phyloP scores from a whole-genome alignment of 2,113 vertebrate genomes.

The Chascanopsetta lugubris region DNA sequence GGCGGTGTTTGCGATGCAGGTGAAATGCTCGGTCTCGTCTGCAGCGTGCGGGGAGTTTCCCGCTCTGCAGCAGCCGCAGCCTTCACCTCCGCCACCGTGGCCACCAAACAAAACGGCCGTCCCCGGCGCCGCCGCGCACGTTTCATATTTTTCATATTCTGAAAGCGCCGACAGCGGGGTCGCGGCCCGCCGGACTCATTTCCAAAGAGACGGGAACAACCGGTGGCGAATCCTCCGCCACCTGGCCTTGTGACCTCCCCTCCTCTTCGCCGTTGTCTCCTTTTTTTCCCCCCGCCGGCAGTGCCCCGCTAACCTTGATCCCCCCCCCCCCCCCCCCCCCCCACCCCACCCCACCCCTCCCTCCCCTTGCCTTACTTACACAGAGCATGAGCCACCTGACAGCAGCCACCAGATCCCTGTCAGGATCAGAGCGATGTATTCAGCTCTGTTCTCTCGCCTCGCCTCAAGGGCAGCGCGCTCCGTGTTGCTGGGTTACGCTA shows the following conservation, averaged over 20 bases:
- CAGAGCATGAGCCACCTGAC: constrained; percentile 38
- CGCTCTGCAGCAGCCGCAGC: no score
- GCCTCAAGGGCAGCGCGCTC: constrained; percentile 67
- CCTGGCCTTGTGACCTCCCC: constrained; percentile 21
- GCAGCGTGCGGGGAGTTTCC: no score
- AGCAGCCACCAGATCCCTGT: constrained; percentile 50
- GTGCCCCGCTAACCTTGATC: no score
- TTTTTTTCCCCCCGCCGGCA: no score
- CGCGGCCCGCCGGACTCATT: constrained; percentile 4
- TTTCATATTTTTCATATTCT: constrained; percentile 23
- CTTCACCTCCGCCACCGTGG: no score
- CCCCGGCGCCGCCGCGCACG: no score
- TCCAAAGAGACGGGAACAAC: not conserved
- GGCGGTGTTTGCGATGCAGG: no score
- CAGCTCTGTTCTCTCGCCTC: constrained; percentile 47
- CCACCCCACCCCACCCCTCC: no score
- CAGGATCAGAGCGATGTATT: constrained; percentile 56
- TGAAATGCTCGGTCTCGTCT: no score
- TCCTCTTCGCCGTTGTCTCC: not conserved
- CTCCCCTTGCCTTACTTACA: no score
- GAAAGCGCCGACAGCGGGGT: constrained; percentile 12
- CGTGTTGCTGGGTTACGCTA: constrained; percentile 75
- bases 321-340: no score
- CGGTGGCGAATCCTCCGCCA: not conserved
- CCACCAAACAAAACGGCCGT: no score